A percentile compares a stretch with the other conserved stretches of the same genome.
Evolutionary conservation across 1,140 invertebrate genomes (phyloP).

Genomic region (Nylanderia fulva): DNA sequence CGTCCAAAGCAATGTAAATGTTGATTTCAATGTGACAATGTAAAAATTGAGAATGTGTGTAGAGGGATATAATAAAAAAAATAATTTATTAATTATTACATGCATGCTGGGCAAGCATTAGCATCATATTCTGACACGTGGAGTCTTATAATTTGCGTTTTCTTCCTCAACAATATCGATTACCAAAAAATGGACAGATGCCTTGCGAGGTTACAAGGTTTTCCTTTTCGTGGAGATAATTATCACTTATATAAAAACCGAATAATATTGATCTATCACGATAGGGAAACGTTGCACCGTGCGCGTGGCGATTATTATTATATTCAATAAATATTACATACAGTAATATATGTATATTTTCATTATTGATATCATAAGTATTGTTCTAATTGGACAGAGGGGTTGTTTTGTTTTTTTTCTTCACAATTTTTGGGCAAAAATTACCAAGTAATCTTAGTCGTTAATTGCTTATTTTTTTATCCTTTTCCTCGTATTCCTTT

Average conservation of each 20-base stretch:
- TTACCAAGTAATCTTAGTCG: slow-evolving; percentile 73
- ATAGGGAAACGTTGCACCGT: slow-evolving; percentile 71
- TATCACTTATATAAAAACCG: slow-evolving; percentile 27
- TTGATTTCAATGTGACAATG: slow-evolving; percentile 11
- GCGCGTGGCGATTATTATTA: slow-evolving; percentile 73
- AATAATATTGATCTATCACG: slow-evolving; percentile 55
- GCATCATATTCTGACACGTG: slow-evolving; percentile 73
- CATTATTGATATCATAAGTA: slow-evolving; percentile 81
- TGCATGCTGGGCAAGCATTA: slow-evolving; percentile 68
- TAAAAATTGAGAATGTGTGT: slow-evolving; percentile 12
- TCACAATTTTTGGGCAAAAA: slow-evolving; percentile 79
- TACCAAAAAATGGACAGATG: slow-evolving; percentile 81
- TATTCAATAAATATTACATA: slow-evolving; percentile 83
- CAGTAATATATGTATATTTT: slow-evolving; percentile 73
- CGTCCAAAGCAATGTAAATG: slow-evolving; percentile 26
- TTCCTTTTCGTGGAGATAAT: slow-evolving; percentile 48
- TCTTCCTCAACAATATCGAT: slow-evolving; percentile 75
- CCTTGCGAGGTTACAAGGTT: slow-evolving; percentile 61
- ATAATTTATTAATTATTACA: slow-evolving; percentile 66
- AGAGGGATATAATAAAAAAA: slow-evolving; percentile 53
- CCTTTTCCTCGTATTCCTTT: slow-evolving; percentile 40
- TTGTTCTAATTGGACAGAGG: slow-evolving; percentile 84
- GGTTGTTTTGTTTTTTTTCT: too few species aligned
- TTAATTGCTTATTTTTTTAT: slow-evolving; percentile 67
- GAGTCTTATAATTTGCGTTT: slow-evolving; percentile 70